phyloP scores from a whole-genome alignment of 2,888 invertebrate species.

The Drosophila koepferae region DNA sequence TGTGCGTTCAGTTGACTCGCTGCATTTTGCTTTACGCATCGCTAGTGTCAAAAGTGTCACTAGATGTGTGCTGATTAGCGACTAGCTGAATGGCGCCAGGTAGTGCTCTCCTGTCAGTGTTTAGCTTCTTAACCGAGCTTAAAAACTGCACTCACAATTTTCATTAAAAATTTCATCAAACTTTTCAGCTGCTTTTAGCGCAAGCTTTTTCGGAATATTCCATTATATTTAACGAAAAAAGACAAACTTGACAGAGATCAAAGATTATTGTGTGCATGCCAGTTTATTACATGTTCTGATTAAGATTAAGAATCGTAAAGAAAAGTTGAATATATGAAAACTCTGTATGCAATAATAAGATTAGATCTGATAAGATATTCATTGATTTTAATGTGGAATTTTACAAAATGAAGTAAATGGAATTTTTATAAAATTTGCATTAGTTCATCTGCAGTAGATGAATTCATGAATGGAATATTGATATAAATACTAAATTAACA shows the following conservation, averaged over 20 bases:
- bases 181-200: slow-evolving; percentile 4
- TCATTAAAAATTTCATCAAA: slow-evolving; percentile 54
- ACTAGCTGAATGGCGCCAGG: slow-evolving; percentile 18
- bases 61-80: slow-evolving; percentile 57
- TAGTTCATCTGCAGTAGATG: too few species aligned
- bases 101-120: slow-evolving; percentile 12
- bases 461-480: too few species aligned
- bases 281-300: neutral
- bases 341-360: too few species aligned
- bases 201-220: neutral
- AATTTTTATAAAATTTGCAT: too few species aligned
- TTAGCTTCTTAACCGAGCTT: slow-evolving; percentile 26
- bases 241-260: neutral
- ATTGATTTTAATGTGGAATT: neutral
- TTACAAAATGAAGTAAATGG: too few species aligned
- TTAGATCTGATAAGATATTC: too few species aligned
- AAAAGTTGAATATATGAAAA: neutral
- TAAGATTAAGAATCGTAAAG: too few species aligned
- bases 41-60: slow-evolving; percentile 21
- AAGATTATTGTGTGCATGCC: neutral
- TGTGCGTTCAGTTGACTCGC: slow-evolving; percentile 45
- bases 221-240: neutral
- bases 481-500: neutral
- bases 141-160: slow-evolving; percentile 26
- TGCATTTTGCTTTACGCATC: slow-evolving; percentile 25